Evolutionary conservation across 2,888 invertebrate species (phyloP), one percentile per base, ranked within the genome.

Genomic region (Meloe dianella): DNA sequence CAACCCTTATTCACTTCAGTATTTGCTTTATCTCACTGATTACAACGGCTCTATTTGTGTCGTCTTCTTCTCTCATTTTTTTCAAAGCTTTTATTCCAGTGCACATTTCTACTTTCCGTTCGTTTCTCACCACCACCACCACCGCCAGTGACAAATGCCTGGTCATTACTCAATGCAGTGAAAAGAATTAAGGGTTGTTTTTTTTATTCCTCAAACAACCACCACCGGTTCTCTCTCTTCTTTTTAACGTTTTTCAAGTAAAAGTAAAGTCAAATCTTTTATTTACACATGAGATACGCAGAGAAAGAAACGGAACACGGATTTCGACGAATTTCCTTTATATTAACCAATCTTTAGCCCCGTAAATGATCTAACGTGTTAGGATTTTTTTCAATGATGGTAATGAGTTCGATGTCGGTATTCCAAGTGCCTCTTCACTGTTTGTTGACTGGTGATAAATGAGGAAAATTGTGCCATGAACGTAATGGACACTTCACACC

Each of bases 261-360:
- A 65, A 61, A 66, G 63, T 67, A 70, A 73, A 74, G 70, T 71
- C 72, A 71, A 65, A 73, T 71, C 70, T 73, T 72, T 73, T 71
- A 71, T 73, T 74, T 68, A 66, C 72, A 73, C 72, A 72, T 72
- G 74, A 70, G 65, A 66, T 72, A 65, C 65, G 67, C 70, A 68
- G 69, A 72, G 69, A 73, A 70, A 69, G 57, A 64, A 63, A 64
- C 47, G 24, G 24, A 9, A 62, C 54, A 47, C 61, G n/a, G 8
- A 57, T 57, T 56, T 54, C 2, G 22, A 57, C 63, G 24, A 35
- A 57, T 59, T n/a, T 58, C 32, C 32, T 64, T 59, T 61, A 22
- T 22, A 62, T 35, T n/a, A 32, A 32, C 14, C 57, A 22, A 57
- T 24, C 29, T 63, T 38, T 63, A 32, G 24, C 9, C 35, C 14